Conservation (phyloP, 1,140 invertebrate species). For the Pseudomyrmex cubaensis region DNA sequence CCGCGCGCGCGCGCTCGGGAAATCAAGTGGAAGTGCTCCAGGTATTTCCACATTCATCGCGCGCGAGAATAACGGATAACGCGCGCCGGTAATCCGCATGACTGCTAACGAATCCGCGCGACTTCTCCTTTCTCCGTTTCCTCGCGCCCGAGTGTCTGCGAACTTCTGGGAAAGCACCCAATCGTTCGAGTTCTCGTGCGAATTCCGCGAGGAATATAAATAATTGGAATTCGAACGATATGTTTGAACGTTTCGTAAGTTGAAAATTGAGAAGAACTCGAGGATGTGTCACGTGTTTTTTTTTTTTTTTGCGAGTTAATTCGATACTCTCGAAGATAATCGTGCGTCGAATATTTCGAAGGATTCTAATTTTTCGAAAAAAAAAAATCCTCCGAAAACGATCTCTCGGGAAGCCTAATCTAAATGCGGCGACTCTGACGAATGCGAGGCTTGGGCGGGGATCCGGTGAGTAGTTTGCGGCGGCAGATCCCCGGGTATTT, state of each 20-base stretch:
- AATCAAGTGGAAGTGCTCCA: conserved; percentile 63
- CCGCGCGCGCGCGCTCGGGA: conserved; percentile 16
- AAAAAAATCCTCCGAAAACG: not conserved
- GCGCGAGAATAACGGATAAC: not conserved
- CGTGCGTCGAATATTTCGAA: not conserved
- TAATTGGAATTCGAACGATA: not conserved
- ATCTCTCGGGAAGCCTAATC: not conserved
- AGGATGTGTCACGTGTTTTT: not conserved
- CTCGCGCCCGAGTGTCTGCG: not conserved
- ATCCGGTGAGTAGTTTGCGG: not conserved
- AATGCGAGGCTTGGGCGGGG: not conserved
- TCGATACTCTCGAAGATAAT: no score
- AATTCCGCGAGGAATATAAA: not conserved
- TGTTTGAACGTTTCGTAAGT: no score
- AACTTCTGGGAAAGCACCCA: conserved; percentile 5
- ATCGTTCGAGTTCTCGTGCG: not conserved
- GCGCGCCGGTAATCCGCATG: conserved; percentile 31
- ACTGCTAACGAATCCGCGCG: conserved; percentile 22
- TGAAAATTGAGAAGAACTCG: not conserved
- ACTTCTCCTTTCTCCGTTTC: not conserved
- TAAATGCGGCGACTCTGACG: not conserved
- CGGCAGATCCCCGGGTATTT: conserved; percentile 5
- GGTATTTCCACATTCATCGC: conserved; percentile 47
- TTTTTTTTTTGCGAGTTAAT: not conserved
- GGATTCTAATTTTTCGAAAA: not conserved